A percentile compares a stretch with the other conserved stretches of the same genome.
phyloP scores from a whole-genome alignment of 2,113 vertebrate species.

The Barbus barbus region DNA sequence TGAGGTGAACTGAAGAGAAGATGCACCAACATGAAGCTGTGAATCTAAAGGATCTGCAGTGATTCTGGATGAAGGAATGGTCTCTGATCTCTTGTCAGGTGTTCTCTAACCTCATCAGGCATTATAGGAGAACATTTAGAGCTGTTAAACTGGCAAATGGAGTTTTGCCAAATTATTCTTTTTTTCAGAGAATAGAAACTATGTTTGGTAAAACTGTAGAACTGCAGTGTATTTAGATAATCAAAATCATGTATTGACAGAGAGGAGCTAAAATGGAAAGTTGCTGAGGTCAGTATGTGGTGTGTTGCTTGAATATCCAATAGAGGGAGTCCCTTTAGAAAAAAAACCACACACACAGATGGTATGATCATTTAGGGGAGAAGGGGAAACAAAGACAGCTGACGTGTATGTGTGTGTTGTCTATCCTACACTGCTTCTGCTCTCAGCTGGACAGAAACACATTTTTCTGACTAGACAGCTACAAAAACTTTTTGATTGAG shows the following conservation, averaged over 20 bases:
- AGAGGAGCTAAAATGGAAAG: background rate
- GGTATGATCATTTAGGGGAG: conserved; percentile 28
- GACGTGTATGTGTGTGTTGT: conserved; percentile 31
- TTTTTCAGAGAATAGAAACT: background rate
- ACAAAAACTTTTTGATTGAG: background rate
- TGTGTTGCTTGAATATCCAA: conserved; percentile 23
- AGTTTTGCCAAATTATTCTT: no score
- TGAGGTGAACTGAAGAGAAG: no score
- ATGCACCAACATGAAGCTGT: no score
- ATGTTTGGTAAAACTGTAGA: background rate
- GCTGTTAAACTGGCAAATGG: no score
- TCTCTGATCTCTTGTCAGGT: no score
- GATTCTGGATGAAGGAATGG: no score
- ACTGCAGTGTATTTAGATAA: background rate
- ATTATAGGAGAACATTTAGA: no score
- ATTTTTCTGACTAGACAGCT: conserved; percentile 44
- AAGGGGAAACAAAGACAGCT: conserved; percentile 1
- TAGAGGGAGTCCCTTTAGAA: conserved; percentile 24
- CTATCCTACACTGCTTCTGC: background rate
- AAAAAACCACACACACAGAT: conserved; percentile 26
- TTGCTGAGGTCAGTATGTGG: conserved; percentile 21
- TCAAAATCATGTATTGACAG: background rate
- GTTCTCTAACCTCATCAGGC: no score
- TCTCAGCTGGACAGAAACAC: conserved; percentile 21
- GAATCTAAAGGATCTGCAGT: no score